A percentile compares a stretch with the other conserved stretches of the same genome.
Conservation (phyloP, 2,113 vertebrate genomes). For the Chiloscyllium plagiosum region DNA sequence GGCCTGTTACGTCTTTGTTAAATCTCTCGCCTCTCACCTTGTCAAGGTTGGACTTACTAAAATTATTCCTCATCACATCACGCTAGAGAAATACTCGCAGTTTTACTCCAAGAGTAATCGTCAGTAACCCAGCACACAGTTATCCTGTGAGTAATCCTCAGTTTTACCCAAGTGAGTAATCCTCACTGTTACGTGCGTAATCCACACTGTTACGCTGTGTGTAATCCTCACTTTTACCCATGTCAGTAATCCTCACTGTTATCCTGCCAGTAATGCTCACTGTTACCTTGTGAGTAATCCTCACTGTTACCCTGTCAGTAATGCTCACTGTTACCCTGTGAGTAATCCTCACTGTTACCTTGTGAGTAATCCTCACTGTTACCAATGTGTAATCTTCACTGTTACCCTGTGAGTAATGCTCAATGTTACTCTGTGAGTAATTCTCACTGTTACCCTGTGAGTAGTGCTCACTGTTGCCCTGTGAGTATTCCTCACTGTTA, state of each 20-base stretch:
- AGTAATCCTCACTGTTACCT: too few relatives aligned
- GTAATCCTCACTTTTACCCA: not conserved
- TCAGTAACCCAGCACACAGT: too few relatives aligned
- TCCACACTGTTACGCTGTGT: too few relatives aligned
- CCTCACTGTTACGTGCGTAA: not conserved
- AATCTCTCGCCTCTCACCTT: not conserved
- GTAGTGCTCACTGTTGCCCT: too few relatives aligned
- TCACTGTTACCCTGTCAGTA: not conserved
- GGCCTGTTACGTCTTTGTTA: too few relatives aligned
- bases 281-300: not conserved
- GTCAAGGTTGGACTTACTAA: not conserved
- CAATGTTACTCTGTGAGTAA: too few relatives aligned
- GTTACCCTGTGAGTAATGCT: not conserved
- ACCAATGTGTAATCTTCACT: too few relatives aligned
- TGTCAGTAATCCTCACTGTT: not conserved
- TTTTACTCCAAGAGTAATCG: not conserved
- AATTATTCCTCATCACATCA: not conserved
- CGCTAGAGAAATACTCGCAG: not conserved
- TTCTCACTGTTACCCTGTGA: not conserved
- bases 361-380: not conserved
- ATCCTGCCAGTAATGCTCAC: too few relatives aligned
- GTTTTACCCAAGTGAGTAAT: not conserved
- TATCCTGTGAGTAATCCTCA: not conserved
- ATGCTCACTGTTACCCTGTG: not conserved
- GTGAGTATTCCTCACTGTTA: not conserved